phyloP scores from a whole-genome alignment of 1,140 invertebrate species.

The Odontomachus brunneus region DNA sequence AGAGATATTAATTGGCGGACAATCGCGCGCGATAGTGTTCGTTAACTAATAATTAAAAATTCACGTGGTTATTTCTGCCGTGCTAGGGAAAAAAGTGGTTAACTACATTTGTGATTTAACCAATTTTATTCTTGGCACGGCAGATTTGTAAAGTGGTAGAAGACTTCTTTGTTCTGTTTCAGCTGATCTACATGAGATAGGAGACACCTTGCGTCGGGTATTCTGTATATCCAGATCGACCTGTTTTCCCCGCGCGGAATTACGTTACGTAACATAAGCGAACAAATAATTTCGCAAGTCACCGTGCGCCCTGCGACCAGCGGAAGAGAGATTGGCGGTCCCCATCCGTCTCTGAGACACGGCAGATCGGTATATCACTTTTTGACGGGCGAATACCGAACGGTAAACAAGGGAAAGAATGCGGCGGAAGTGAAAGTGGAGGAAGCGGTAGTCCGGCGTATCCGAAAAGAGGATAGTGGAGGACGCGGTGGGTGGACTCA shows the following conservation, averaged over 20 bases:
- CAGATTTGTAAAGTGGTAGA: too few species aligned
- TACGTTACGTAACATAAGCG: not conserved
- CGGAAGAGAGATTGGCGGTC: conserved; percentile 18
- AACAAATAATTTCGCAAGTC: conserved; percentile 26
- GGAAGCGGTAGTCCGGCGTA: conserved; percentile 17
- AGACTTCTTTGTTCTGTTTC: too few species aligned
- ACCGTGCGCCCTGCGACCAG: conserved; percentile 6
- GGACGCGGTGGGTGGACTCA: conserved; percentile 68
- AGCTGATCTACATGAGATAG: too few species aligned
- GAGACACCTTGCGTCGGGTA: too few species aligned
- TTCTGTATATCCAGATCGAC: not conserved
- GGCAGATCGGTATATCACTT: conserved; percentile 73
- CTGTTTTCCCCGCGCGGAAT: not conserved
- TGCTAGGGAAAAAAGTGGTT: too few species aligned
- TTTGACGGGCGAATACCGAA: conserved; percentile 73
- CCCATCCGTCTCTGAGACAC: conserved; percentile 41
- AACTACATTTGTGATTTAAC: too few species aligned
- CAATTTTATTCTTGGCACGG: too few species aligned
- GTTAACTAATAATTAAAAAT: too few species aligned
- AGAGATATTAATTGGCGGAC: too few species aligned
- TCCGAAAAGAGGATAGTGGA: conserved; percentile 17
- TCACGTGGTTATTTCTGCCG: too few species aligned
- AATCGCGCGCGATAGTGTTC: too few species aligned
- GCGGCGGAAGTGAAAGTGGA: conserved; percentile 25
- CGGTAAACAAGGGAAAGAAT: conserved; percentile 66